Conservation (phyloP, 92 coral and sea anemone genomes). For the Isaurus tuberculatus region DNA sequence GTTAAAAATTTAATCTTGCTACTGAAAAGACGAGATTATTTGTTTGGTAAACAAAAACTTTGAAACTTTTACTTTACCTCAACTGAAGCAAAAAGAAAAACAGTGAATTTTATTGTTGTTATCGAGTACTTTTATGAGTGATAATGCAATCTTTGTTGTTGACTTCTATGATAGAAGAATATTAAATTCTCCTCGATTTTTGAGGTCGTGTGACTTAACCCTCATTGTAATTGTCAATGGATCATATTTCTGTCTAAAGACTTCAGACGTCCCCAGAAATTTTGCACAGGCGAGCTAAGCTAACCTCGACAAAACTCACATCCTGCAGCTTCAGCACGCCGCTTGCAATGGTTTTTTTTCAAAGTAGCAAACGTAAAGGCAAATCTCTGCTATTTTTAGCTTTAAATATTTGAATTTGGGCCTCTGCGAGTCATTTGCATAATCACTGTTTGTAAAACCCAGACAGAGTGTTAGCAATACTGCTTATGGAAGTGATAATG, state of each 20-base stretch:
- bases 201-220: slow-evolving; percentile 47
- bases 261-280: slow-evolving; percentile 42
- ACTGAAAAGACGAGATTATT: background rate
- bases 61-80: background rate
- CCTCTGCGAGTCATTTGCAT: slow-evolving; percentile 26
- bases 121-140: background rate
- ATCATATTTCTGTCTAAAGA: slow-evolving; percentile 44
- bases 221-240: slow-evolving; percentile 23
- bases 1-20: slow-evolving; percentile 15
- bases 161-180: background rate
- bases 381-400: slow-evolving; percentile 7
- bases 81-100: background rate
- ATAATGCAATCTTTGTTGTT: background rate
- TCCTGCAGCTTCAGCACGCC: background rate
- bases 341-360: background rate
- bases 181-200: slow-evolving; percentile 18
- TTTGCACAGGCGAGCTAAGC: slow-evolving; percentile 35
- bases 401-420: slow-evolving; percentile 3
- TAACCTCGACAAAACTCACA: background rate
- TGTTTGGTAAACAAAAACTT: background rate
- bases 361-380: background rate
- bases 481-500: slow-evolving; percentile 2
- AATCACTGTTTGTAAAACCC: slow-evolving; percentile 20
- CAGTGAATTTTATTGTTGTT: background rate
- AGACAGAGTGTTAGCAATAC: slow-evolving; percentile 45